These are phyloP conservation scores for Phenganax stokvisi DNA, from an alignment of 92 coral and sea anemone genomes.

Conservation along the genomic window DNA sequence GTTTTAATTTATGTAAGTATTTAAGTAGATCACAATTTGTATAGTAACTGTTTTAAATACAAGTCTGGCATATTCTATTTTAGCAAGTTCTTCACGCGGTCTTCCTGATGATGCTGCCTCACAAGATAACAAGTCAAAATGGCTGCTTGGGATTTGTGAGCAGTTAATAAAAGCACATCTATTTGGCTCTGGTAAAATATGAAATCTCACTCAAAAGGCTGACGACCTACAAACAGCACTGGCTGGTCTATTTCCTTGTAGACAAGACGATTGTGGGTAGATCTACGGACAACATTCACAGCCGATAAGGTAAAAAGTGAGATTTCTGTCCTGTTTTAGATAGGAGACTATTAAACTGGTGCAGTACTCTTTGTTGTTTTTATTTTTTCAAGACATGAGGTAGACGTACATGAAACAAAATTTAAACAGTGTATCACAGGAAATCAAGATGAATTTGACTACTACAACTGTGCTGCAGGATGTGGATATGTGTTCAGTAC, in stretches of 20 bases:
- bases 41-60: neutral
- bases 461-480: slow-evolving; percentile 36
- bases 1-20: neutral
- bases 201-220: slow-evolving; percentile 30
- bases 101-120: slow-evolving; percentile 34
- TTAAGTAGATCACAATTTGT: neutral
- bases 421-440: slow-evolving; percentile 17
- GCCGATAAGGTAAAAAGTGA: slow-evolving; percentile 44
- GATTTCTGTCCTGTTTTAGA: neutral
- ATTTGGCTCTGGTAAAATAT: slow-evolving; percentile 40
- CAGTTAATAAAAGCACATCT: slow-evolving; percentile 40
- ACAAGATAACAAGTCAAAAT: slow-evolving; percentile 28
- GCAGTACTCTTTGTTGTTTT: neutral
- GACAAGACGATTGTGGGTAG: slow-evolving; percentile 41
- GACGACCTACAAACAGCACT: slow-evolving; percentile 38
- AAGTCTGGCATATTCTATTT: neutral
- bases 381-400: slow-evolving; percentile 44
- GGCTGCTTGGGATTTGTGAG: slow-evolving; percentile 49
- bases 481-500: slow-evolving; percentile 51
- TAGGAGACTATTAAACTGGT: neutral
- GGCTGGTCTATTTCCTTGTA: slow-evolving; percentile 43
- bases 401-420: slow-evolving; percentile 41
- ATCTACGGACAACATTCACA: slow-evolving; percentile 45
- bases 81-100: slow-evolving; percentile 24
- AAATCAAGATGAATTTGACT: slow-evolving; percentile 49